Conservation (phyloP, 2,113 vertebrate species). For the Rhodinocichla rosea region DNA sequence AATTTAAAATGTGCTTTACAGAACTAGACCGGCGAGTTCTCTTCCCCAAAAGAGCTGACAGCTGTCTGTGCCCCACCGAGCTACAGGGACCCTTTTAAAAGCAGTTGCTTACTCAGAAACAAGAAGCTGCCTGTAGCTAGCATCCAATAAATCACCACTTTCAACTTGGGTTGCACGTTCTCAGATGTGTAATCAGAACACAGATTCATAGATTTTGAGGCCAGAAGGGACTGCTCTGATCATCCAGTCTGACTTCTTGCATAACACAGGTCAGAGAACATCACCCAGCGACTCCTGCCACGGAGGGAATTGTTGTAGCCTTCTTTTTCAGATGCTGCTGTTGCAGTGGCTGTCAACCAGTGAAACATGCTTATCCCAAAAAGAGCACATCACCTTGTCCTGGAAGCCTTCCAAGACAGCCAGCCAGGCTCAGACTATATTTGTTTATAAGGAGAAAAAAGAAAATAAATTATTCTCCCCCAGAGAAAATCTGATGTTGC, state of each 20-base stretch:
- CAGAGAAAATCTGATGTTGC: not conserved
- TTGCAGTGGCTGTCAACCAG: not conserved
- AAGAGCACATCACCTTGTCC: not conserved
- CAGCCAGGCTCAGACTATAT: not conserved
- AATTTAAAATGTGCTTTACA: not conserved
- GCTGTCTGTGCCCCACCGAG: not conserved
- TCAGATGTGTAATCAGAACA: slow-evolving; percentile 48
- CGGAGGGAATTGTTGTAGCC: not conserved
- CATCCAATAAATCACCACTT: slow-evolving; percentile 54
- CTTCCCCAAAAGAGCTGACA: not conserved
- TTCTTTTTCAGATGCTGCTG: not conserved
- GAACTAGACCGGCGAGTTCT: not conserved
- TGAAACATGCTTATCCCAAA: not conserved
- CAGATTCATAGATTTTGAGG: slow-evolving; percentile 44
- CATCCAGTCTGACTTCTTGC: slow-evolving; percentile 9
- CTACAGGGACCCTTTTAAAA: slow-evolving; percentile 17
- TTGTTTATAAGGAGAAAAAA: slow-evolving; percentile 7
- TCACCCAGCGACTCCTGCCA: not conserved
- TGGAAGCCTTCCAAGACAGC: not conserved
- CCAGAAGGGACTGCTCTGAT: slow-evolving; percentile 33
- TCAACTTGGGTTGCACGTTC: slow-evolving; percentile 17
- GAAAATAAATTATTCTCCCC: not conserved
- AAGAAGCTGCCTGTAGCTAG: slow-evolving; percentile 30
- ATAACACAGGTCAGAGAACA: slow-evolving; percentile 44
- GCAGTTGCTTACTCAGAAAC: slow-evolving; percentile 24